phyloP scores from a whole-genome alignment of 2,113 vertebrate species.

The Protomyctophum bolini region DNA sequence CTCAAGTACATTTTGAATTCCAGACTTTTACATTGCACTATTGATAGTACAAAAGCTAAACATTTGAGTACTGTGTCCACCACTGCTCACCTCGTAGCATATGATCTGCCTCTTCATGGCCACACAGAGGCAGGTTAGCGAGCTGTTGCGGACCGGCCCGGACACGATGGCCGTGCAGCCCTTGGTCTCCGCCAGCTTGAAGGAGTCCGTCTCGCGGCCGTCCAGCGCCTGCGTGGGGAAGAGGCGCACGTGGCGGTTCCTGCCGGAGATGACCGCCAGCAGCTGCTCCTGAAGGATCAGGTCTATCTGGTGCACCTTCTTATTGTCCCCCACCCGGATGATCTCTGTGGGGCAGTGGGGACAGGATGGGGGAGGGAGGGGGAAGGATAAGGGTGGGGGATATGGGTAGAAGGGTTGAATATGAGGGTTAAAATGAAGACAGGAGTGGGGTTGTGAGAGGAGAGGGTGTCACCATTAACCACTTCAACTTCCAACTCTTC shows the following conservation, averaged over 20 bases:
- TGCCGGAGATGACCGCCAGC: conserved; percentile 94
- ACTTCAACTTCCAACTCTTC: no score
- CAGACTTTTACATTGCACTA: no score
- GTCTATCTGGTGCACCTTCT: conserved; percentile 97
- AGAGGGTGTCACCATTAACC: background rate
- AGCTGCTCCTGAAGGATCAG: conserved; percentile 91
- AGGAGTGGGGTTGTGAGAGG: background rate
- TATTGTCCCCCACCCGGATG: conserved; percentile 94
- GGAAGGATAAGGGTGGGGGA: background rate
- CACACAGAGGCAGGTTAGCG: conserved; percentile 91
- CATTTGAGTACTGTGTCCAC: no score
- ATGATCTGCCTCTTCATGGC: conserved; percentile 96
- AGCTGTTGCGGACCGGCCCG: conserved; percentile 84
- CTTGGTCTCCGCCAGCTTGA: conserved; percentile 93
- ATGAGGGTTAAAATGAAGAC: background rate
- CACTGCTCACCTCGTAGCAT: conserved; percentile 86
- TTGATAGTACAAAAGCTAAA: no score
- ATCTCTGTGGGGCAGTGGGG: conserved; percentile 82
- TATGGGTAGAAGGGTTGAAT: background rate
- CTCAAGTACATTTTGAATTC: no score
- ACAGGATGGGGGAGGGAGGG: background rate
- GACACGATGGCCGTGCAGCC: conserved; percentile 91
- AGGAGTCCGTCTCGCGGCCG: conserved; percentile 91
- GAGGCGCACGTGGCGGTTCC: conserved; percentile 97
- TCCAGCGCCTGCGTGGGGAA: conserved; percentile 90